Conservation (phyloP, 2,113 vertebrate genomes). For the Cebus imitator region DNA sequence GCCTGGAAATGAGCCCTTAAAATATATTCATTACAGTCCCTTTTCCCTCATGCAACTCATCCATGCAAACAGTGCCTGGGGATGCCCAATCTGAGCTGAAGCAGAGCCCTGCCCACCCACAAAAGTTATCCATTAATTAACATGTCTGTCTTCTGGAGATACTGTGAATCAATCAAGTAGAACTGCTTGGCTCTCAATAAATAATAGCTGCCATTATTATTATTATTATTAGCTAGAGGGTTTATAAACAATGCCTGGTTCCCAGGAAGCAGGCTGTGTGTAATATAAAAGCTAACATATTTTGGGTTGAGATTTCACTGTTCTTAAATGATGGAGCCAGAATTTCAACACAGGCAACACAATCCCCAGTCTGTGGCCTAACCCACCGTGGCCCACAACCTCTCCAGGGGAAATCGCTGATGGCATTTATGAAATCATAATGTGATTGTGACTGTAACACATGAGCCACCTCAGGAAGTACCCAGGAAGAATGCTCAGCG, state of each 20-base stretch:
- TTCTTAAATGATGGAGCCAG: background rate
- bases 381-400: background rate
- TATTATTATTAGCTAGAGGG: background rate
- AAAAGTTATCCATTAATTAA: background rate
- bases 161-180: background rate
- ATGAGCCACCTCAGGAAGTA: background rate
- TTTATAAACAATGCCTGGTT: background rate
- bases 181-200: background rate
- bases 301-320: background rate
- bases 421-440: background rate
- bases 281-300: background rate
- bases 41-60: background rate
- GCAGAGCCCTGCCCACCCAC: no score
- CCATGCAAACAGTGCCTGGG: background rate
- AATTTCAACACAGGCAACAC: background rate
- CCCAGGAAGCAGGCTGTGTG: background rate
- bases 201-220: background rate
- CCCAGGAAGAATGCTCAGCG: background rate
- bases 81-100: background rate
- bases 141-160: background rate
- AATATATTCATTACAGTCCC: background rate
- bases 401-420: background rate
- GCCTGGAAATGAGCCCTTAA: background rate
- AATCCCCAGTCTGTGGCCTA: background rate
- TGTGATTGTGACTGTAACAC: background rate